Base-by-base conservation (phyloP, 2,888 invertebrate species). In the Diaphora mendica region DNA sequence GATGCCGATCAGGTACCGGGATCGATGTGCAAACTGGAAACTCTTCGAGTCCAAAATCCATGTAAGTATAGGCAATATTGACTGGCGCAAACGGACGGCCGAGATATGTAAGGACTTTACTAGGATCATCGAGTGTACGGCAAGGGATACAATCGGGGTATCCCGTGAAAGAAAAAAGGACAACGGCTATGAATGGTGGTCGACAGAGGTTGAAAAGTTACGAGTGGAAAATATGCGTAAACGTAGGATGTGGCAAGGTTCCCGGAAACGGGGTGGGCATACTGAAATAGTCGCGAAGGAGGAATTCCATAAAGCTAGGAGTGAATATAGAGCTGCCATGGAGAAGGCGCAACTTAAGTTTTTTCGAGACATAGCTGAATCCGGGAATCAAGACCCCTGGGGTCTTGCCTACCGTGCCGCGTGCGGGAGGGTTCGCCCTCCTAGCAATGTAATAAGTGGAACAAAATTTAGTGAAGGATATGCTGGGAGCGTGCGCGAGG, bases 401-500 rank as follows among this genome's bases (percentile, higher is more conserved):
- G 44, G 44, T 15, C 44, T 44, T 44, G 44, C 44, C 15, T 44
- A 44, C 44, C 15, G 44, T 15, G 44, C 44, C 44, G 44, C 44
- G 44, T 44, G 44, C 44, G 44, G 44, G 44, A 44, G 44, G 42
- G 42, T 13, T 13, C 42, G 44, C 44, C 44, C 44, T 44, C 15
- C 44, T 7, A 5, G 44, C 44, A 44, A 44, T 44, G 44, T 15
- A 44, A 44, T 44, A 15, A 44, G 44, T 44, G 44, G 44, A 15
- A 44, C 44, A 44, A 44, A 44, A 11, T 44, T 44, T 44, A 11
- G 15, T 3, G 75, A 69, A 2, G 66, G 75, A 2, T 15, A 20
- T 39, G 11, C 82, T 0, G 70, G 44, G 0, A 62, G 62, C 5
- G 71, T 80, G 1, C 75, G 30, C 0, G 80, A 39, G 9, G 74